phyloP scores from a whole-genome alignment of 2,113 vertebrate species.

The Taxidea taxus region DNA sequence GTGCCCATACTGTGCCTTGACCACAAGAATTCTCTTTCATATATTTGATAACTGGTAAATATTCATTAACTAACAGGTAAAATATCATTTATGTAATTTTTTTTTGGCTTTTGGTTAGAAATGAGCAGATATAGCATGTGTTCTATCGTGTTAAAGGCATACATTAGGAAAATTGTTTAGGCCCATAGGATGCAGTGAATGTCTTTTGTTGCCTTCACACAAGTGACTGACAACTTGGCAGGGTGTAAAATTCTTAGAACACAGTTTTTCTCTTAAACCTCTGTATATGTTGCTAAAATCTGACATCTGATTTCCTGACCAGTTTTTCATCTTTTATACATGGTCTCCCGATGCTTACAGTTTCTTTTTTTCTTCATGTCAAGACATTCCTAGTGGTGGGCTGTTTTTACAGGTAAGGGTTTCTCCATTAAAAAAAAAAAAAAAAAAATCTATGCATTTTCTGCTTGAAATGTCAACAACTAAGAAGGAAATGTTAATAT shows the following conservation, averaged over 20 bases:
- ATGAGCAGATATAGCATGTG: background rate
- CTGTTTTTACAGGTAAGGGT: background rate
- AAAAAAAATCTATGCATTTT: background rate
- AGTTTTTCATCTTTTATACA: background rate
- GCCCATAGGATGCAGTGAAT: background rate
- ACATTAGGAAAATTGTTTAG: background rate
- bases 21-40: background rate
- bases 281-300: background rate
- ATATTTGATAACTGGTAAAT: background rate
- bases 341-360: background rate
- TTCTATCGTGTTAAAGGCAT: background rate
- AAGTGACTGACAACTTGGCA: constrained; percentile 16
- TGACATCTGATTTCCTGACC: background rate
- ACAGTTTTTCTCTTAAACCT: constrained; percentile 6
- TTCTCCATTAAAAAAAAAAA: background rate
- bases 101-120: background rate
- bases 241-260: background rate
- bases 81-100: background rate
- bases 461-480: background rate
- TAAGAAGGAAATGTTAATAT: background rate
- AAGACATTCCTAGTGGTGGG: background rate
- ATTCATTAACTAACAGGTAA: background rate
- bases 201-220: background rate
- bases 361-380: background rate
- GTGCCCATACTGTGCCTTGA: background rate